A percentile compares a stretch with the other conserved stretches of the same genome.
Conservation (phyloP, 2,113 vertebrate genomes). For the Cathartes aura region DNA sequence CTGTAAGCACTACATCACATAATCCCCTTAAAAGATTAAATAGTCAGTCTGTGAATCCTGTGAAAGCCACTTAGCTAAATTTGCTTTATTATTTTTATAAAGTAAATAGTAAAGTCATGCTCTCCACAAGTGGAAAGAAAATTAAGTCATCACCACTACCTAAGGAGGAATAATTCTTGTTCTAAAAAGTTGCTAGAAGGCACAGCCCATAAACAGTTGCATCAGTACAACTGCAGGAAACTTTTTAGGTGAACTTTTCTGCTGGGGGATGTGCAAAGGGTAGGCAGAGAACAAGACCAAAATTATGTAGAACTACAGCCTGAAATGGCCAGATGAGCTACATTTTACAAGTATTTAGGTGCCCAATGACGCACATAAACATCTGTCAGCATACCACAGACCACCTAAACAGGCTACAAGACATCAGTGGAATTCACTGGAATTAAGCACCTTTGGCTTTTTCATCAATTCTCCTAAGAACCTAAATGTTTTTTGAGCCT, state of each 20-base stretch:
- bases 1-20: not conserved
- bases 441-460: not conserved
- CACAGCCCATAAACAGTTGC: not conserved
- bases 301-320: not conserved
- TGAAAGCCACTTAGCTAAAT: conserved; percentile 54
- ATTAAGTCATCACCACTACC: not conserved
- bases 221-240: not conserved
- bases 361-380: not conserved
- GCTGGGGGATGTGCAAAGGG: not conserved
- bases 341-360: not conserved
- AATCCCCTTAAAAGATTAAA: conserved; percentile 60
- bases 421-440: not conserved
- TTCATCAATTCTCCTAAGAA: not conserved
- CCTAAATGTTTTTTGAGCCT: not conserved
- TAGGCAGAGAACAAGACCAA: not conserved
- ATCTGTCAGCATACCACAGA: not conserved
- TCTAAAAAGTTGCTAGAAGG: not conserved
- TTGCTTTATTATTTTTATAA: conserved; percentile 35
- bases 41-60: conserved; percentile 48
- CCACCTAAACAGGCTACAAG: not conserved
- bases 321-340: not conserved
- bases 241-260: not conserved
- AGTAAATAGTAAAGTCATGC: not conserved
- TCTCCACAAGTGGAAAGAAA: not conserved
- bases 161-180: not conserved